Evolutionary conservation across 2,797 vertebrate species (phyloP).

Genomic region (Syngnathus acus): DNA sequence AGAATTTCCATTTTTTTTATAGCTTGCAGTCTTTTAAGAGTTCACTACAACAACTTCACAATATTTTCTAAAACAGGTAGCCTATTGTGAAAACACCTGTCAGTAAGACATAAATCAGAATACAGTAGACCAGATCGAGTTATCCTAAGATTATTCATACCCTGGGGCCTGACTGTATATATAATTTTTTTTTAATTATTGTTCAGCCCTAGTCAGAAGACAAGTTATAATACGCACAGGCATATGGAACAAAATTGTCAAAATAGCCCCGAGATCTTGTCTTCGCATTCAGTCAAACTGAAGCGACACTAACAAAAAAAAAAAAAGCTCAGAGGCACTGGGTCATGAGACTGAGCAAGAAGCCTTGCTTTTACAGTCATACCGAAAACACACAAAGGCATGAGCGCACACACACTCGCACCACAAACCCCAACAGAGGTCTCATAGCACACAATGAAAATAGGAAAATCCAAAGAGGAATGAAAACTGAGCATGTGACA

Average conservation of each 20-base stretch:
- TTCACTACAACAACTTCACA: too few relatives aligned
- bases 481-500: slow-evolving; percentile 2
- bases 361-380: slow-evolving; percentile 56
- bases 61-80: too few relatives aligned
- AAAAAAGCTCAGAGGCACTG: slow-evolving; percentile 44
- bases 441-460: slow-evolving; percentile 31
- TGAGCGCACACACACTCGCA: slow-evolving; percentile 7
- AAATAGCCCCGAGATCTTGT: slow-evolving; percentile 23
- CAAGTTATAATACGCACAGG: slow-evolving; percentile 12
- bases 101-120: too few relatives aligned
- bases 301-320: slow-evolving; percentile 35
- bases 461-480: slow-evolving; percentile 45
- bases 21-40: too few relatives aligned
- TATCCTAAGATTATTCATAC: too few relatives aligned
- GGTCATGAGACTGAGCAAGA: slow-evolving; percentile 53
- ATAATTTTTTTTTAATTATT: too few relatives aligned
- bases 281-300: slow-evolving; percentile 35
- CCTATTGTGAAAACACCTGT: too few relatives aligned
- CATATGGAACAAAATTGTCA: slow-evolving; percentile 38
- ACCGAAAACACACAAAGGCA: slow-evolving; percentile 33
- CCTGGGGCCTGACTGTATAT: too few relatives aligned
- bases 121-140: too few relatives aligned
- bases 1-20: background rate
- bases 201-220: slow-evolving; percentile 6
- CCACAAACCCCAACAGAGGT: slow-evolving; percentile 30